Evolutionary conservation across 2,888 invertebrate genomes (phyloP).

Genomic region (Aspidiotus rigidus): DNA sequence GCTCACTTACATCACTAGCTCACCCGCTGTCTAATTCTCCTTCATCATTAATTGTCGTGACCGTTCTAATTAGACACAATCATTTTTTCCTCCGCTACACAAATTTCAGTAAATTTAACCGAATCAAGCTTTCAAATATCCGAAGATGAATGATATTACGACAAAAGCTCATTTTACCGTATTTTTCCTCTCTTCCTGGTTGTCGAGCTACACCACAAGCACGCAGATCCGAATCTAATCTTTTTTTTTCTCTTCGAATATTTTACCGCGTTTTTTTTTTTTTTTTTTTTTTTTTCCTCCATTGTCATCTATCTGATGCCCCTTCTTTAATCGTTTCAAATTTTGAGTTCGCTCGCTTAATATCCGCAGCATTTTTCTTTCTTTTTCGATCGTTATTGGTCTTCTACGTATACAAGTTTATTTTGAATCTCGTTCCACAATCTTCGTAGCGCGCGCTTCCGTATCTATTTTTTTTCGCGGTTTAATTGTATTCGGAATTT

Average conservation of each 20-base stretch:
- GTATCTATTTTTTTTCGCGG: conserved; percentile 26
- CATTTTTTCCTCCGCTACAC: background rate
- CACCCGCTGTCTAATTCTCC: background rate
- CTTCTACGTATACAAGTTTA: conserved; percentile 32
- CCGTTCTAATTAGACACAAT: background rate
- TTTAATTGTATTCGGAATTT: conserved; percentile 33
- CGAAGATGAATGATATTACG: conserved; percentile 32
- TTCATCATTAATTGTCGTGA: background rate
- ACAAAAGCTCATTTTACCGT: conserved; percentile 20
- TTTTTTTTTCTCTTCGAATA: conserved; percentile 24
- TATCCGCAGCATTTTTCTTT: conserved; percentile 19
- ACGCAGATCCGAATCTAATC: conserved; percentile 29
- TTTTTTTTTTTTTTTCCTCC: background rate
- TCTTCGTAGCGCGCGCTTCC: background rate
- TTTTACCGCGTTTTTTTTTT: conserved; percentile 21
- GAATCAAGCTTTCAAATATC: conserved; percentile 15
- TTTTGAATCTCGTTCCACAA: background rate
- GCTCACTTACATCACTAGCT: too few species aligned
- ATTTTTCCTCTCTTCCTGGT: background rate
- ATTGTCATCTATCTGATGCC: background rate
- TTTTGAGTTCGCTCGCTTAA: conserved; percentile 29
- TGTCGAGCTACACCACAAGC: background rate
- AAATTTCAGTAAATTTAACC: conserved; percentile 19
- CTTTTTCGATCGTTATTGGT: conserved; percentile 29
- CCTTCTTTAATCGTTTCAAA: conserved; percentile 33